phyloP scores from a whole-genome alignment of 2,888 invertebrate species.

The Chalcis sispes region DNA sequence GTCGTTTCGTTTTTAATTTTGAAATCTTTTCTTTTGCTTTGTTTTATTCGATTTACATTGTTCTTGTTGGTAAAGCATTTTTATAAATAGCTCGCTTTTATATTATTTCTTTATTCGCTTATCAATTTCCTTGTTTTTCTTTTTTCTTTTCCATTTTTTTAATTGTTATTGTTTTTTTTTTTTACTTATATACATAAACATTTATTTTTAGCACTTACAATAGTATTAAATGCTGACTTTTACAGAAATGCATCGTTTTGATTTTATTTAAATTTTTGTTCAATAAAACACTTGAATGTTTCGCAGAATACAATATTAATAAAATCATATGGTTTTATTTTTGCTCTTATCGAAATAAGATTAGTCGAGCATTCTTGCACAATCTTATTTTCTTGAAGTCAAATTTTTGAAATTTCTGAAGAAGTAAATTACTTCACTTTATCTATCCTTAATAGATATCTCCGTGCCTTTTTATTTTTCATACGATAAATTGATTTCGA shows the following conservation, averaged over 20 bases:
- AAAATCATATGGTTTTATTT: not conserved
- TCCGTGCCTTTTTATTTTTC: not conserved
- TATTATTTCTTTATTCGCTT: too few relatives aligned
- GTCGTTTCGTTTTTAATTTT: constrained; percentile 9
- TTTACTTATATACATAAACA: too few relatives aligned
- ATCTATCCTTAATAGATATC: constrained; percentile 31
- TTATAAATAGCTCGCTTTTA: too few relatives aligned
- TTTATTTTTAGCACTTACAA: too few relatives aligned
- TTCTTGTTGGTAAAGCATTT: too few relatives aligned
- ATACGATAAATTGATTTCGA: not conserved
- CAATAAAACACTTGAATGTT: not conserved
- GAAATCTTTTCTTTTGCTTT: not conserved
- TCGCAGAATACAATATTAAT: not conserved
- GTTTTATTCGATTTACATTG: too few relatives aligned
- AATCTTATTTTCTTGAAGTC: constrained; percentile 36
- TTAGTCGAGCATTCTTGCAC: constrained; percentile 24
- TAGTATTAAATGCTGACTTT: too few relatives aligned
- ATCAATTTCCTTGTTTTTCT: too few relatives aligned
- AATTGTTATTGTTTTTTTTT: too few relatives aligned
- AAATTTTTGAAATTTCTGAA: constrained; percentile 25
- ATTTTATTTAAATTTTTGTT: not conserved
- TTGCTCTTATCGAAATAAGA: not conserved
- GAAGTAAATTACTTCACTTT: constrained; percentile 23
- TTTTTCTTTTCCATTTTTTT: too few relatives aligned
- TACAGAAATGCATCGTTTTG: too few relatives aligned